Base-by-base conservation (phyloP, 2,113 vertebrate genomes). In the Lepidothrix coronata region DNA sequence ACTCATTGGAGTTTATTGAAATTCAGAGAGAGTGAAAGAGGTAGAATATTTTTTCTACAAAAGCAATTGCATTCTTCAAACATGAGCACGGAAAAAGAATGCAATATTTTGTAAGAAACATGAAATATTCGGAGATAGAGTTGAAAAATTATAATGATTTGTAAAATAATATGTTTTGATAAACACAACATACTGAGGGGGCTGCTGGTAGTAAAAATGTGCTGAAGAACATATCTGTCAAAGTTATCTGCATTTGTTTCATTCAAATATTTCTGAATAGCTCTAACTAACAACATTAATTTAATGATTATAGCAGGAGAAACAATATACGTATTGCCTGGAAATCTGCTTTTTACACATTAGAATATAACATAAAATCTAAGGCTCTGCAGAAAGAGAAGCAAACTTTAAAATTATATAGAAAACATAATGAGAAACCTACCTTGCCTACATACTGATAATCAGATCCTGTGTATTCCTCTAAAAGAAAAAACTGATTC, bases 361-460 rank as follows among this genome's bases (percentile, higher is more conserved):
- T 28, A 59, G 15, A 86, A 74, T 31, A 62, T 72, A 80, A 72
- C 15, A 52, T 0, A 66, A 37, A 61, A 76, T 33, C 5, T 33
- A 65, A 8, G 37, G 33, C 14, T 44, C 46, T 57, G 19, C 57
- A 78, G 30, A 80, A 88, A 70, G 35, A 12, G 21, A 82, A 30
- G 39, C 30, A 48, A 33, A 31, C 8, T 48, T 74, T n/a, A 33
- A 59, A 88, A 37, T 6, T 49, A 43, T 8, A 13, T 3, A 31
- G 63, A 63, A 68, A 91, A 30, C 21, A 71, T 49, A 89, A 25
- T 33, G 24, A 33, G 5, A 91, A 37, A 91, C 98, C 43, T 98
- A 98, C 98, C 98, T 98, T 98, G 79, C 98, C 98, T 7, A 98
- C 98, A 15, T 98, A 98, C 59, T 98, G 98, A 66, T 98, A 98